Conservation (phyloP, 2,888 invertebrate species). For the Lypha dubia region DNA sequence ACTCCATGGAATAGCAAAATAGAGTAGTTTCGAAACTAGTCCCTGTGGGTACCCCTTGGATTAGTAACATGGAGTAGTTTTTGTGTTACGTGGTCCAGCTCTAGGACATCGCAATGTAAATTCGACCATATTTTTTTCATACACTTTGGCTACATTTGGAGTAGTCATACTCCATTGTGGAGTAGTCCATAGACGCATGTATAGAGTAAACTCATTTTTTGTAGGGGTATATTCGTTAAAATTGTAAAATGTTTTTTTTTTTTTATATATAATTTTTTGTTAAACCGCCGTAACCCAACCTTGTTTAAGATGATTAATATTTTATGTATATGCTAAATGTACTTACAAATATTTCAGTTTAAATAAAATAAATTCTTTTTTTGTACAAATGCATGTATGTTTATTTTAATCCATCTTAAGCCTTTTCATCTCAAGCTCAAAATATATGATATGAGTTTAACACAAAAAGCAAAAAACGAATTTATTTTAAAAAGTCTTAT, state of each 20-base stretch:
- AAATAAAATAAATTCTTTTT: neutral
- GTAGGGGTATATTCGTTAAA: neutral
- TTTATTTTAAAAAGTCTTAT: neutral
- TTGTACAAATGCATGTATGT: too few relatives aligned
- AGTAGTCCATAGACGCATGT: too few relatives aligned
- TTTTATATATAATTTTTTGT: neutral
- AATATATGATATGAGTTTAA: neutral
- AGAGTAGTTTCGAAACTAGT: too few relatives aligned
- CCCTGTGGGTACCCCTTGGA: too few relatives aligned
- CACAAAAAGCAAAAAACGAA: neutral
- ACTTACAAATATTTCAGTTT: constrained; percentile 11
- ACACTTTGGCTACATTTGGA: too few relatives aligned
- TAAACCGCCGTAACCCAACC: neutral
- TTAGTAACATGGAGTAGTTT: too few relatives aligned
- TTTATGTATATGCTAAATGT: constrained; percentile 7
- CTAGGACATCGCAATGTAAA: too few relatives aligned
- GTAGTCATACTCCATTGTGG: too few relatives aligned
- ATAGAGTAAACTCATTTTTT: too few relatives aligned
- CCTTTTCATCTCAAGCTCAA: neutral
- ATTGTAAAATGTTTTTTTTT: neutral
- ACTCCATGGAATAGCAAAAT: too few relatives aligned
- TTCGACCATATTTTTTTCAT: too few relatives aligned
- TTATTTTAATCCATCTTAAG: constrained; percentile 21
- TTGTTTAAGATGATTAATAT: constrained; percentile 39
- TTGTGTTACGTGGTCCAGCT: too few relatives aligned